These are phyloP conservation scores for Drosophila subpulchrella DNA, from an alignment of 1,140 invertebrate genomes.

Conservation along the genomic window DNA sequence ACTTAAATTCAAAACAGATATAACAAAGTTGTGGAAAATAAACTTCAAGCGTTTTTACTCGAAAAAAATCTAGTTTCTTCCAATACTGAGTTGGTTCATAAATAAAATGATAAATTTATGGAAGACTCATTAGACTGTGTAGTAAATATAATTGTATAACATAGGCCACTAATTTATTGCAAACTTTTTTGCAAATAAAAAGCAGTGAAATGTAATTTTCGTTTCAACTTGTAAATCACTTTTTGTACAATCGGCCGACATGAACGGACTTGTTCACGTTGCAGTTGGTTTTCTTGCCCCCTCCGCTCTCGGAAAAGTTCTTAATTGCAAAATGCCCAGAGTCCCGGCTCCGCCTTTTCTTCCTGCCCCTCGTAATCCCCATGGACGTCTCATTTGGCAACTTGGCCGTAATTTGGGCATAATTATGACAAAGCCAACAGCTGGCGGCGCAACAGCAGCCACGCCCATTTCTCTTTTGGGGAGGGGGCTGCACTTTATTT, in stretches of 20 bases:
- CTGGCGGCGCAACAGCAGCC: slow-evolving; percentile 40
- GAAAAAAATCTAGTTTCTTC: too few species aligned
- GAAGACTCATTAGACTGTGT: background rate
- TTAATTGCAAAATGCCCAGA: slow-evolving; percentile 69
- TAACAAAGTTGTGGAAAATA: too few species aligned
- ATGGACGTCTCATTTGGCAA: slow-evolving; percentile 32
- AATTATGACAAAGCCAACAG: slow-evolving; percentile 72
- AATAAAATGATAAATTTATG: background rate
- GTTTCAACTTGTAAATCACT: slow-evolving; percentile 22
- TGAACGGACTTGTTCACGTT: slow-evolving; percentile 31
- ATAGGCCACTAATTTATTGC: slow-evolving; percentile 2
- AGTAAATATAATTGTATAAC: background rate
- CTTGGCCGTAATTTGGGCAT: slow-evolving; percentile 66
- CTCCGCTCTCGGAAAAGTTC: slow-evolving; percentile 51
- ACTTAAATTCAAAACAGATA: too few species aligned
- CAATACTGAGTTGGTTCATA: too few species aligned
- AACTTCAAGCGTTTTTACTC: too few species aligned
- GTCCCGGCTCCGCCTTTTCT: background rate
- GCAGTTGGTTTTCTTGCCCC: slow-evolving; percentile 29
- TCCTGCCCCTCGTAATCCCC: background rate
- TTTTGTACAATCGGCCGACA: slow-evolving; percentile 24
- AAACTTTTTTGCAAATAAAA: slow-evolving; percentile 18
- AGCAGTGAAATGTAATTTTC: slow-evolving; percentile 9
- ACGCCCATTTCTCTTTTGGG: slow-evolving; percentile 12
- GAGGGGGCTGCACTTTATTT: slow-evolving; percentile 16